Percentiles rank a stretch among this genome's conserved stretches.
phyloP scores from a whole-genome alignment of 2,888 invertebrate genomes.

The Lissonota sp. region DNA sequence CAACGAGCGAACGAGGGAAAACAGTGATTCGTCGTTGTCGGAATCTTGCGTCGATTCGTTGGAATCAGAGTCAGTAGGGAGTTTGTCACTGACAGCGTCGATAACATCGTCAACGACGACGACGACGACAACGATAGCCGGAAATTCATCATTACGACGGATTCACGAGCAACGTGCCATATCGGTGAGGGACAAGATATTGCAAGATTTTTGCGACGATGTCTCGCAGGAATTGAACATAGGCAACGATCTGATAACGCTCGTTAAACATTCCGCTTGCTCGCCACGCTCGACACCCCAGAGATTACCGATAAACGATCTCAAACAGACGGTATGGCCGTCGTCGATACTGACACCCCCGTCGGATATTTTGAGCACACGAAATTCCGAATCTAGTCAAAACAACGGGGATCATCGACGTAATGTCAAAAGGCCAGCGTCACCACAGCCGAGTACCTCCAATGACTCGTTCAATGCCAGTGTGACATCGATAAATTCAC shows the following conservation, averaged over 20 bases:
- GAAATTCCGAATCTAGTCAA: constrained; percentile 82
- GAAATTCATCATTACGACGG: constrained; percentile 27
- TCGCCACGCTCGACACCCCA: constrained; percentile 82
- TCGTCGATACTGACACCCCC: constrained; percentile 79
- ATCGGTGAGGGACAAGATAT: constrained; percentile 81
- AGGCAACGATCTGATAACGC: constrained; percentile 80
- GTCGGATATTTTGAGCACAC: constrained; percentile 80
- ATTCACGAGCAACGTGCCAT: constrained; percentile 71
- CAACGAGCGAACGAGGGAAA: constrained; percentile 33
- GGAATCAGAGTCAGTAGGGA: constrained; percentile 75
- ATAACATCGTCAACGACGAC: constrained; percentile 3
- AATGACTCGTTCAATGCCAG: constrained; percentile 72
- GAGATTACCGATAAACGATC: constrained; percentile 78
- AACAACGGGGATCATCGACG: constrained; percentile 64
- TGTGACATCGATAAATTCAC: constrained; percentile 78
- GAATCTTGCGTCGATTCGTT: constrained; percentile 70
- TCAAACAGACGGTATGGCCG: constrained; percentile 76
- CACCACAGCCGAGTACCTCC: constrained; percentile 79
- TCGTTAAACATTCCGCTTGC: constrained; percentile 82
- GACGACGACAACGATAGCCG: not conserved
- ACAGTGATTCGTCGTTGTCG: constrained; percentile 40
- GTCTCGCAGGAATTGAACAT: constrained; percentile 81
- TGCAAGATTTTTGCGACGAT: constrained; percentile 82
- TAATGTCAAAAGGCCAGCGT: constrained; percentile 70
- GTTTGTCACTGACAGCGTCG: constrained; percentile 62